Percentiles rank a stretch among this genome's conserved stretches.
These are phyloP conservation scores for Brachypalpus laphriformis DNA, from an alignment of 2,888 invertebrate species.

Conservation along the genomic window DNA sequence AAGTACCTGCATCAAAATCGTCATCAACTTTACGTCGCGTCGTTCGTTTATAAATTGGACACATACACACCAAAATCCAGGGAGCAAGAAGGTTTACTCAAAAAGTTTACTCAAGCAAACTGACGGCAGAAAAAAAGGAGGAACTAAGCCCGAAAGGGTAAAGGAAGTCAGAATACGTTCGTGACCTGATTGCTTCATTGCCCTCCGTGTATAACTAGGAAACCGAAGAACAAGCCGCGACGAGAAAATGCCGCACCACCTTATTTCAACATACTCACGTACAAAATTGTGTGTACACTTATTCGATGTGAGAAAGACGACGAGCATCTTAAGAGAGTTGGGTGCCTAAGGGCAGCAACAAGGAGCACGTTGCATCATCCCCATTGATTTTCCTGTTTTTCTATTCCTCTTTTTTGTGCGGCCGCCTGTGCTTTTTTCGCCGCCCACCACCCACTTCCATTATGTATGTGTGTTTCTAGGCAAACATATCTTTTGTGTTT, in stretches of 20 bases:
- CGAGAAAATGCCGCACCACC: conserved; percentile 58
- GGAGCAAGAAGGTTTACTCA: neutral
- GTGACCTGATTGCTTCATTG: conserved; percentile 65
- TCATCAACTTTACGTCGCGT: conserved; percentile 26
- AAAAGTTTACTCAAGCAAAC: conserved; percentile 27
- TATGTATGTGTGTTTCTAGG: neutral
- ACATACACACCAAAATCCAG: neutral
- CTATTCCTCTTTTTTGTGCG: neutral
- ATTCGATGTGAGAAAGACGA: conserved; percentile 50
- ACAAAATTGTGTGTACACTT: conserved; percentile 60
- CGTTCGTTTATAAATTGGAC: neutral
- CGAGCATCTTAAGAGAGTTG: conserved; percentile 45
- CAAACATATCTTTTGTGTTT: conserved; percentile 47
- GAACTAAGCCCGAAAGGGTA: conserved; percentile 59
- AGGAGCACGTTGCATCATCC: conserved; percentile 61
- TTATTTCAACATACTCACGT: conserved; percentile 62
- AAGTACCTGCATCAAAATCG: conserved; percentile 49
- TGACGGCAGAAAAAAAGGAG: conserved; percentile 8
- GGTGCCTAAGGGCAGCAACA: conserved; percentile 55
- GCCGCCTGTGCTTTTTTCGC: conserved; percentile 2
- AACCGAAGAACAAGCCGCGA: conserved; percentile 32
- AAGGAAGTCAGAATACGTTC: conserved; percentile 57
- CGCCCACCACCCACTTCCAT: neutral
- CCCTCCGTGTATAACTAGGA: conserved; percentile 35
- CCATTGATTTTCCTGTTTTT: conserved; percentile 38